Conservation (phyloP, 2,888 invertebrate genomes). For the Diarsia rubi region DNA sequence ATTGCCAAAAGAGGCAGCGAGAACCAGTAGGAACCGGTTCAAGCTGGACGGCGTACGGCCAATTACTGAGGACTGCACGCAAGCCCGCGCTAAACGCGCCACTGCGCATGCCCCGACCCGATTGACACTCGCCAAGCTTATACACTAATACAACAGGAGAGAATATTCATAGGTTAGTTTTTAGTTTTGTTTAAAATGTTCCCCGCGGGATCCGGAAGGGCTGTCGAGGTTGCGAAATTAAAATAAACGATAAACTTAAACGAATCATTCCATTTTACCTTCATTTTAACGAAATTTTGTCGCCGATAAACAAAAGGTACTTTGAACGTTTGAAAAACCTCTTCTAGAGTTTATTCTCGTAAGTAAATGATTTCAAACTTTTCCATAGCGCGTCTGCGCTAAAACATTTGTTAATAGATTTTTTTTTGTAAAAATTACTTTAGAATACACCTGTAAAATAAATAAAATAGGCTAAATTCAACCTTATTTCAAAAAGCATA, state of each 20-base stretch:
- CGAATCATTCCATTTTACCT: conserved; percentile 34
- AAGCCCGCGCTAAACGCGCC: conserved; percentile 76
- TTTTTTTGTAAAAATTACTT: neutral
- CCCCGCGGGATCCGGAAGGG: conserved; percentile 70
- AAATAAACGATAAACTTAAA: conserved; percentile 68
- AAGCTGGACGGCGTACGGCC: conserved; percentile 81
- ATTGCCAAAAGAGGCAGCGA: conserved; percentile 47
- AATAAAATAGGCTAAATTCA: neutral
- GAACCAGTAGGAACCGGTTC: conserved; percentile 69
- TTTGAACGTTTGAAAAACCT: neutral
- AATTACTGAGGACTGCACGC: conserved; percentile 85
- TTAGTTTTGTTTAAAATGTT: conserved; percentile 85
- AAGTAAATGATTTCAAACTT: neutral
- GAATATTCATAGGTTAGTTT: conserved; percentile 88
- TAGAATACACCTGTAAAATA: neutral
- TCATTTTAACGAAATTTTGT: conserved; percentile 33
- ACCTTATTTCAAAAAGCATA: neutral
- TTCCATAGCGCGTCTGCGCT: neutral
- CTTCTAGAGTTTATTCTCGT: neutral
- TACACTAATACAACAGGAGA: conserved; percentile 74
- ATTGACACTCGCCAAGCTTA: conserved; percentile 84
- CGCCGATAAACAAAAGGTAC: conserved; percentile 4
- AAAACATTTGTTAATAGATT: neutral
- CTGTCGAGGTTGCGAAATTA: conserved; percentile 70
- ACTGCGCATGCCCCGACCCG: conserved; percentile 83